phyloP scores from a whole-genome alignment of 2,113 vertebrate species.

The Glaucidium brasilianum region DNA sequence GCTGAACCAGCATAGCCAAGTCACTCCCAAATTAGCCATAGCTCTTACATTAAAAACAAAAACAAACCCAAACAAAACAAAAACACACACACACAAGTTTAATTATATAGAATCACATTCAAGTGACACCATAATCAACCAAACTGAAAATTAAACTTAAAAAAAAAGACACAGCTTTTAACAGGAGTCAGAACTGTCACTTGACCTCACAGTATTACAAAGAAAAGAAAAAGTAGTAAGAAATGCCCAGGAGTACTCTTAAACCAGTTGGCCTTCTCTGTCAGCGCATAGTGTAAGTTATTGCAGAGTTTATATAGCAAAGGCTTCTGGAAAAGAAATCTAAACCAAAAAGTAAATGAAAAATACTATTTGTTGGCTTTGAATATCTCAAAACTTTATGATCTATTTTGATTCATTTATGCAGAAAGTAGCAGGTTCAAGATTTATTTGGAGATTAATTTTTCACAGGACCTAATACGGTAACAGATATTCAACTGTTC shows the following conservation, averaged over 20 bases:
- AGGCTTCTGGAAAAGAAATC: background rate
- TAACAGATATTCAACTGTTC: background rate
- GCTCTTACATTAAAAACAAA: background rate
- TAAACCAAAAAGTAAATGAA: background rate
- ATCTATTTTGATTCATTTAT: background rate
- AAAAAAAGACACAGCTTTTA: background rate
- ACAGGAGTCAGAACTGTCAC: background rate
- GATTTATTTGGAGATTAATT: background rate
- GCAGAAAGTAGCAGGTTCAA: background rate
- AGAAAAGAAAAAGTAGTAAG: background rate
- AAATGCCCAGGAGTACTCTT: background rate
- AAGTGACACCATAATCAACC: background rate
- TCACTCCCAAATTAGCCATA: background rate
- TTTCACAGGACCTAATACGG: background rate
- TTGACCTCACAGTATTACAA: background rate
- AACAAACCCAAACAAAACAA: background rate
- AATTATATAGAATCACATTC: background rate
- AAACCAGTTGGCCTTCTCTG: background rate
- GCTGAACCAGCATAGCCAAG: background rate
- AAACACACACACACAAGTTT: background rate
- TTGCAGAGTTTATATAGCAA: background rate
- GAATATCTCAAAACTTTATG: background rate
- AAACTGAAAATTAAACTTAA: background rate
- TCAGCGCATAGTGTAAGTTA: background rate
- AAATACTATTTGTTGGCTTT: background rate